These are phyloP conservation scores for Amphiprion percula DNA, from an alignment of 2,113 vertebrate species.

Conservation along the genomic window DNA sequence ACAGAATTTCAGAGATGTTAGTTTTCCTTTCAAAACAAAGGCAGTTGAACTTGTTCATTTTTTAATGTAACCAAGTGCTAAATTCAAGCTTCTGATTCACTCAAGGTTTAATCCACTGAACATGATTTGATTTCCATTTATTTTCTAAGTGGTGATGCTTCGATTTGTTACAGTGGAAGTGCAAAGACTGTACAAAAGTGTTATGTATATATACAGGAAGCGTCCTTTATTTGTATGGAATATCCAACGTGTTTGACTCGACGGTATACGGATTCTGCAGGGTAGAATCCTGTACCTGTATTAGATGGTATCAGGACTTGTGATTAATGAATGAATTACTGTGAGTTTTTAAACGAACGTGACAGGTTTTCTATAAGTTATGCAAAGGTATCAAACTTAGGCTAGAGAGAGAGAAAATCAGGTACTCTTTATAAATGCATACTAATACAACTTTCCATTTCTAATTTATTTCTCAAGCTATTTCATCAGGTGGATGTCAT, in stretches of 20 bases:
- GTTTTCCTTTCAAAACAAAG: conserved; percentile 40
- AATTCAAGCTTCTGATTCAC: conserved; percentile 66
- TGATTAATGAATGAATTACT: conserved; percentile 83
- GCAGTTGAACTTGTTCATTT: conserved; percentile 59
- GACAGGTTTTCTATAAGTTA: conserved; percentile 81
- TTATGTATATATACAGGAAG: conserved; percentile 85
- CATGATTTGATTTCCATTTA: conserved; percentile 60
- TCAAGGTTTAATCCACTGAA: conserved; percentile 71
- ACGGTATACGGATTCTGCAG: conserved; percentile 86
- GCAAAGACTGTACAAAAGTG: conserved; percentile 84
- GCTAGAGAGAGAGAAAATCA: conserved; percentile 80
- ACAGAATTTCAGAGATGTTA: conserved; percentile 36
- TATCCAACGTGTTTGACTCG: conserved; percentile 77
- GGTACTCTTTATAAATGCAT: conserved; percentile 84
- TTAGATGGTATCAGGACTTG: conserved; percentile 79
- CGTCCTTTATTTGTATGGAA: conserved; percentile 83
- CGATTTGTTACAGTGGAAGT: conserved; percentile 70
- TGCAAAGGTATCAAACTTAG: conserved; percentile 82
- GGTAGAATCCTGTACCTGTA: conserved; percentile 83
- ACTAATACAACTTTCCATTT: conserved; percentile 80
- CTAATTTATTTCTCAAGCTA: conserved; percentile 83
- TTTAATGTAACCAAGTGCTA: conserved; percentile 55
- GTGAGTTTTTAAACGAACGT: conserved; percentile 81
- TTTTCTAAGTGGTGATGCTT: conserved; percentile 65
- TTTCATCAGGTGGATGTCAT: conserved; percentile 69